Evolutionary conservation across 2,888 invertebrate genomes (phyloP), one percentile per base, ranked within the genome.

Genomic region (Sphaeridia pumilis): DNA sequence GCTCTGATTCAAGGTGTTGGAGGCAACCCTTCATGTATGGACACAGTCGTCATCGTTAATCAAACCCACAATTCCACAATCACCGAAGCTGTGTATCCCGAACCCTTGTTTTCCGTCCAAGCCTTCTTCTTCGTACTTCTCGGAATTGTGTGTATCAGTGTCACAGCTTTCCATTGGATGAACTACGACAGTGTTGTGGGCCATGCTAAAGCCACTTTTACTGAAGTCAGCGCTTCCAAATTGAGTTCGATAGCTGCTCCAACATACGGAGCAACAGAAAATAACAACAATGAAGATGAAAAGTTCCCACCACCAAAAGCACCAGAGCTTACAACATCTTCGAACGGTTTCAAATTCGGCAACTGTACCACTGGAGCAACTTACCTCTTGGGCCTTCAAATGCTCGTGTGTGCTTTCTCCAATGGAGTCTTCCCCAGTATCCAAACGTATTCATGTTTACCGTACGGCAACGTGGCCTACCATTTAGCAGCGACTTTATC

Each of bases 1-100:
- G 76, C 86, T 12, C 82, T 87, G 5, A 73, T 89, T 17, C 89
- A 90, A 73, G 88, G 88, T 49, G 79, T 82, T 22, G 83, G 83
- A n/a, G n/a, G n/a, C n/a, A n/a, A n/a, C n/a, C 38, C 38, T 5
- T 14, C 12, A 20, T 38, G 38, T 38, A 20, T 38, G 7, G 38
- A 38, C 5, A 38, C n/a, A n/a, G n/a, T n/a, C n/a, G n/a, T n/a
- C n/a, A n/a, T 38, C 17, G 38, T 38, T 17, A 38, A 38, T 17
- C 17, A 14, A 12, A 38, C 38, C 5, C 10, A 17, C 5, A 38
- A 38, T 20, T 17, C 38, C 7, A 38, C 38, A 20, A 38, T 38
- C 20, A 27, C 34, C 17, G 43, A 57, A 34, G 60, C 50, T 20
- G 54, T 65, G 28, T 69, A 69, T 52, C 60, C 68, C 4, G 66